These are phyloP conservation scores for Hozukius guyotensis DNA, from an alignment of 2,797 vertebrate genomes.

Conservation along the genomic window DNA sequence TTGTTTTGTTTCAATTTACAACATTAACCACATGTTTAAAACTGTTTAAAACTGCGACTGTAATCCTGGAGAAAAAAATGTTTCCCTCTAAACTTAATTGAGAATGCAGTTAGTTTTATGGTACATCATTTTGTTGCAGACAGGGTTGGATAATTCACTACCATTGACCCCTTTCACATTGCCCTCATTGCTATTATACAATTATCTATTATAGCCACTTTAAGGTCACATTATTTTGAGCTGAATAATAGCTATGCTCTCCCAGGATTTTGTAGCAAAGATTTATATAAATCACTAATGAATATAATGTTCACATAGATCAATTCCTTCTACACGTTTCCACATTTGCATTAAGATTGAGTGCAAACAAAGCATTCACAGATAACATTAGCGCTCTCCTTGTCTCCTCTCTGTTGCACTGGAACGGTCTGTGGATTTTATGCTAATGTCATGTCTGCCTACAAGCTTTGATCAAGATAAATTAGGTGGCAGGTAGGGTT, in stretches of 20 bases:
- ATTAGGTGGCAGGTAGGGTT: conserved; percentile 8
- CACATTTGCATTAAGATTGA: not conserved
- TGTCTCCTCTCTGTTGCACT: not conserved
- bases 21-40: too few species aligned
- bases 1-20: too few species aligned
- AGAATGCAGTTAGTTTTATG: not conserved
- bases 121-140: not conserved
- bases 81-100: not conserved
- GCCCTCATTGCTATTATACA: not conserved
- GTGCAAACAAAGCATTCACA: not conserved
- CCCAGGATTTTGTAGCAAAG: not conserved
- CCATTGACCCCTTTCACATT: not conserved
- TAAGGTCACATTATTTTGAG: not conserved
- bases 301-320: conserved; percentile 1
- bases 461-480: conserved; percentile 21
- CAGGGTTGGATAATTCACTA: not conserved
- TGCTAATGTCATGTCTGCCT: conserved; percentile 8
- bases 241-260: not conserved
- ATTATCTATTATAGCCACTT: not conserved
- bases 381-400: not conserved
- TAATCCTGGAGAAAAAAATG: not conserved
- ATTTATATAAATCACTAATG: not conserved
- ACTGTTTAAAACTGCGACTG: not conserved
- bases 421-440: not conserved
- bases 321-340: not conserved